A percentile compares a stretch with the other conserved stretches of the same genome.
These are phyloP conservation scores for Aporophyla lueneburgensis DNA, from an alignment of 2,888 invertebrate species.

Conservation along the genomic window DNA sequence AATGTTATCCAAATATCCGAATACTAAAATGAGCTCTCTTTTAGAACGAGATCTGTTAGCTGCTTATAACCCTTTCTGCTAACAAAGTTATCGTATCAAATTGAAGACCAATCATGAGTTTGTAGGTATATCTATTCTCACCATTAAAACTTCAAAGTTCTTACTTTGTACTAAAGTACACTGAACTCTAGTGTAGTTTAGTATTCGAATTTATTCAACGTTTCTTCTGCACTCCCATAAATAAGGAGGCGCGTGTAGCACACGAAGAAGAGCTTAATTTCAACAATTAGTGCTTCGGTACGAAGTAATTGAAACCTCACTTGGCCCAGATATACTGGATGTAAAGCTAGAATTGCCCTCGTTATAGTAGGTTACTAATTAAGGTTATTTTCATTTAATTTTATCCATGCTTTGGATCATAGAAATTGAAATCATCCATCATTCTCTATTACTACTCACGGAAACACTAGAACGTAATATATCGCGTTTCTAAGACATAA, in stretches of 20 bases:
- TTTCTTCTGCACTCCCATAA: background rate
- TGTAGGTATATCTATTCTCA: background rate
- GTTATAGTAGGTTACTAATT: background rate
- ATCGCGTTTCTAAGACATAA: background rate
- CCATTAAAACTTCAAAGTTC: background rate
- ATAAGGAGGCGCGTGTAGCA: background rate
- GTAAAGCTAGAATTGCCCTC: background rate
- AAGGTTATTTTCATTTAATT: background rate
- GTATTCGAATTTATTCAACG: background rate
- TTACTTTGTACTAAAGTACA: too few relatives aligned
- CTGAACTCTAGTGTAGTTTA: background rate
- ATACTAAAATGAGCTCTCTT: too few relatives aligned
- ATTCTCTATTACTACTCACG: background rate
- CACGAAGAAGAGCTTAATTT: conserved; percentile 10
- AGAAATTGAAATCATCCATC: background rate
- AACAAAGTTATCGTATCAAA: background rate
- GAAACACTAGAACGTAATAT: background rate
- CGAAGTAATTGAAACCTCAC: conserved; percentile 18
- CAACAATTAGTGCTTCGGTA: conserved; percentile 19
- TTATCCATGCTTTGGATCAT: background rate
- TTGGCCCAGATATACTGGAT: conserved; percentile 14
- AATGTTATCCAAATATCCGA: too few relatives aligned
- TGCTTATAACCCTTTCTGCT: background rate
- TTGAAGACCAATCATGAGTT: background rate
- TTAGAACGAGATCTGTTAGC: background rate